Evolutionary conservation across 1,140 invertebrate species (phyloP).

Genomic region (Latrodectus geometricus): DNA sequence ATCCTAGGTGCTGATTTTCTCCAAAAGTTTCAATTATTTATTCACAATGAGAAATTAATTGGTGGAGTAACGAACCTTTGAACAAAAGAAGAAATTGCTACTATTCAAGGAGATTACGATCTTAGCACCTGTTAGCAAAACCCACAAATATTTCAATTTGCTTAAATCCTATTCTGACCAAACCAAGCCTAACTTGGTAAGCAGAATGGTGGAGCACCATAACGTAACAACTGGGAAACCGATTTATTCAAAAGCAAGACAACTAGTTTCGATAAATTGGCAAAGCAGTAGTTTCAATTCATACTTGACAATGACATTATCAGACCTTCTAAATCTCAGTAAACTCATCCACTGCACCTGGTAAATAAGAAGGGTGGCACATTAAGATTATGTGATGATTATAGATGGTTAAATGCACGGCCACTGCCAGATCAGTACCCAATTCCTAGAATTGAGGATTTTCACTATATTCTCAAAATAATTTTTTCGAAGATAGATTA

Average conservation of each 20-base stretch:
- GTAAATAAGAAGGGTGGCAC: slow-evolving; percentile 63
- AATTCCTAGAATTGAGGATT: no score
- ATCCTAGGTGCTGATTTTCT: slow-evolving; percentile 39
- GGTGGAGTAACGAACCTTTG: slow-evolving; percentile 11
- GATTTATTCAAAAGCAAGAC: slow-evolving; percentile 13
- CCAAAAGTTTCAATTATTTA: slow-evolving; percentile 4
- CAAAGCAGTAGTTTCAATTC: slow-evolving; percentile 30
- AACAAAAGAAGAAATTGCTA: not conserved
- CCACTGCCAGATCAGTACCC: no score
- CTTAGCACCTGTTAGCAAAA: not conserved
- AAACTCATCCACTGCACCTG: slow-evolving; percentile 66
- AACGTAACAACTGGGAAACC: slow-evolving; percentile 1
- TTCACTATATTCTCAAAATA: no score
- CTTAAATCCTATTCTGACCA: not conserved
- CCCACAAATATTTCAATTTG: slow-evolving; percentile 3
- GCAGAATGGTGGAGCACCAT: not conserved
- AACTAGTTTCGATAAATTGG: slow-evolving; percentile 2
- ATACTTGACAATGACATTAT: not conserved
- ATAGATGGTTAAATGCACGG: no score
- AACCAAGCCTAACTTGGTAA: slow-evolving; percentile 2
- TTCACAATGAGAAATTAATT: slow-evolving; percentile 23
- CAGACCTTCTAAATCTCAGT: slow-evolving; percentile 67
- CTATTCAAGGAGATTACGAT: not conserved
- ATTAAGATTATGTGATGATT: no score
- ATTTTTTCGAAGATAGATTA: no score